Evolutionary conservation across 2,113 vertebrate species (phyloP).

Genomic region (Phoenicopterus ruber): DNA sequence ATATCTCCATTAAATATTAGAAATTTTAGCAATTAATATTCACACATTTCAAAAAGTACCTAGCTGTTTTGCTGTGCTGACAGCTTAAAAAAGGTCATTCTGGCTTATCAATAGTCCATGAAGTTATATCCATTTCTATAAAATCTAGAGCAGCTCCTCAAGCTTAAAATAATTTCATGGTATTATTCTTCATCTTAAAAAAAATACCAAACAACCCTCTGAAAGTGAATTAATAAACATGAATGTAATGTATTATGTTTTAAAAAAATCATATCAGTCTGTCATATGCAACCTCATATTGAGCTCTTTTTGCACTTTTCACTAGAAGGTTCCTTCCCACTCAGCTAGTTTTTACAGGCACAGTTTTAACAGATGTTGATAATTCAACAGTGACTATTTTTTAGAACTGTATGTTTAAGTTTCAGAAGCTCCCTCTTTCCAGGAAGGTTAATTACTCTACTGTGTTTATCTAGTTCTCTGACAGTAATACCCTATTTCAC

Average conservation of each 20-base stretch:
- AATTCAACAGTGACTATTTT: conserved; percentile 36
- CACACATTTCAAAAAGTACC: not conserved
- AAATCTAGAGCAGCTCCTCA: not conserved
- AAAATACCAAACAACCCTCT: not conserved
- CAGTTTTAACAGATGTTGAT: not conserved
- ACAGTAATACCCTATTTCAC: conserved; percentile 66
- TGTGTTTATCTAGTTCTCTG: conserved; percentile 59
- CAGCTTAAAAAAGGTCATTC: not conserved
- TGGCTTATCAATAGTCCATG: not conserved
- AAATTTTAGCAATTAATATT: not conserved
- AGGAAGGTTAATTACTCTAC: conserved; percentile 66
- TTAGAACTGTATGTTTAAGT: conserved; percentile 33
- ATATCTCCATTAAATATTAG: not conserved
- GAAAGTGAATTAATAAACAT: not conserved
- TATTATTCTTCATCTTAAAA: not conserved
- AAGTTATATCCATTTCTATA: not conserved
- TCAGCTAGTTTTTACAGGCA: not conserved
- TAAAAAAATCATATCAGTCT: not conserved
- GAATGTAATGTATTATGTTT: not conserved
- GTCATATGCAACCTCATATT: not conserved
- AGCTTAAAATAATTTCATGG: not conserved
- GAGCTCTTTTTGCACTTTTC: not conserved
- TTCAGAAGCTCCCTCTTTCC: conserved; percentile 43
- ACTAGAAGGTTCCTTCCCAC: not conserved
- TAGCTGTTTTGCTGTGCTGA: not conserved